Evolutionary conservation across 92 coral and sea anemone species (phyloP), one percentile per base, ranked within the genome.

Genomic region (Zoanthus solanderi): DNA sequence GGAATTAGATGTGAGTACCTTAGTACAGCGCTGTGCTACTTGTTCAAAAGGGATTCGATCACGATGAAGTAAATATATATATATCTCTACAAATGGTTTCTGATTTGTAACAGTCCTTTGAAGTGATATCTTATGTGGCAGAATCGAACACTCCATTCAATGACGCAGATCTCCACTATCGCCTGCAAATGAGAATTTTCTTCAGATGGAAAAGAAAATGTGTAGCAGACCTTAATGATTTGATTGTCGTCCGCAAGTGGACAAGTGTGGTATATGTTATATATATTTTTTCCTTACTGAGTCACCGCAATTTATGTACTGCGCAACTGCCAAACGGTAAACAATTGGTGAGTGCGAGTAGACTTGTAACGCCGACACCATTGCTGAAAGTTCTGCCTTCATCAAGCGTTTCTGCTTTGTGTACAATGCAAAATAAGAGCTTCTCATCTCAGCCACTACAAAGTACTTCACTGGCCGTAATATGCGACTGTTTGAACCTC

Each of bases 111-210:
- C 75, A 66, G 75, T 66, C 37, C 32, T 28, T 28, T 46, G 18
- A 8, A 42, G 74, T 18, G 30, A 44, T 18, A 15, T 66, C 75
- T 66, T 65, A 81, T 81, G 85, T 46, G 85, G 85, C 75, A 81
- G 75, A 81, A 81, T 67, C 85, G 71, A 66, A 65, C 45, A 5
- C 45, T 18, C 57, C 58, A n/a, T n/a, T 81, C 85, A 28, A 81
- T 81, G 75, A 65, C 18, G 85, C 75, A 30, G 75, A n/a, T 42
- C 32, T 71, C 14, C 5, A 45, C 45, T 57, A 57, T 81, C 48
- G 85, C 85, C 58, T 81, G 85, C 85, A 81, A 81, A 81, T 81
- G 85, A 81, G 58, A 81, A 81, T 81, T 81, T 81, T 65, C 85
- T 65, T 81, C 61, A 81, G 45, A 81, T 81, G 85, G 85, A 81